Evolutionary conservation across 2,113 vertebrate species (phyloP), one percentile per base, ranked within the genome.

Genomic region (Strix aluco): DNA sequence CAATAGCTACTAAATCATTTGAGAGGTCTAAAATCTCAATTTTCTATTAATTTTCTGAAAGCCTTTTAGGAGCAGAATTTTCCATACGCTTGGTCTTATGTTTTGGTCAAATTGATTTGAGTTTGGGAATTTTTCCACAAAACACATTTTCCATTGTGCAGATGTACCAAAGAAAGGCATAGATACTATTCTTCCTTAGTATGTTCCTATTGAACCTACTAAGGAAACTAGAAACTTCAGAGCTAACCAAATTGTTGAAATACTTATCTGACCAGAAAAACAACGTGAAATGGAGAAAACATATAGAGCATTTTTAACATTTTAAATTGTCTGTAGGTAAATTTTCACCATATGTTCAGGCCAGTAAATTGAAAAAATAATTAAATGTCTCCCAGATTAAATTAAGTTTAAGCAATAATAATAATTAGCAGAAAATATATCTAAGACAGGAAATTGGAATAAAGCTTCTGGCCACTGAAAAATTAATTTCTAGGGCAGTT

Each of bases 401-500:
- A 94, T 72, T 90, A 86, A 55, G 25, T 77, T 89, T 81, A 73
- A 67, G 58, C 27, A 77, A 51, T 36, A 93, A 71, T 59, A 81
- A 72, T 88, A 88, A 88, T 86, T 88, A 55, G 25, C 46, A 92
- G 58, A 82, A 96, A 87, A 71, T 44, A n/a, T 49, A 81, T 74
- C 55, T 87, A 78, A 81, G 44, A 65, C 62, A 83, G 71, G 23
- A 86, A 86, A 73, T 40, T 82, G 34, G 23, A 75, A 80, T 83
- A 86, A 88, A 88, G 71, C 27, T 94, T 87, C 88, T 90, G 40
- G 67, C 34, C 71, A 58, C 40, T 36, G 32, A 80, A 71, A 90
- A 94, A 90, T 86, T 79, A 93, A 93, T 88, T 93, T 96, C 49
- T 59, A 83, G 30, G 16, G 58, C 19, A 80, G 58, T 78, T 86